Conservation (phyloP, 2,888 invertebrate genomes). For the Scaptodrosophila latifasciaeformis region DNA sequence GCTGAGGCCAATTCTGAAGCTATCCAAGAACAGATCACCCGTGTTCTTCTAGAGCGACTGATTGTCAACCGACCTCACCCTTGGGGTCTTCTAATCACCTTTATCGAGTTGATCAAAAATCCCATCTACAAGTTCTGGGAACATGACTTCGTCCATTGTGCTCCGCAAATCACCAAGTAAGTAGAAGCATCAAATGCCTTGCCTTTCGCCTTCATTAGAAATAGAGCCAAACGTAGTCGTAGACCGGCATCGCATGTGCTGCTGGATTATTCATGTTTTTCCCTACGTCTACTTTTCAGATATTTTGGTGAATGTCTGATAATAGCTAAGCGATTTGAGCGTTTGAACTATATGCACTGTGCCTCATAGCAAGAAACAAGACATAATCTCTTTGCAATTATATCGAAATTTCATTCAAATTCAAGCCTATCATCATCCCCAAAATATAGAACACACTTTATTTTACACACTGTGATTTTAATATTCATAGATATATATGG, state of each 20-base stretch:
- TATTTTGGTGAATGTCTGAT: slow-evolving; percentile 58
- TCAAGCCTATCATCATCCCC: no score
- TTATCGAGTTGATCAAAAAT: slow-evolving; percentile 99
- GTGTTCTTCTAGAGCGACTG: slow-evolving; percentile 95
- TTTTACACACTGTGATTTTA: no score
- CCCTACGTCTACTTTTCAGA: slow-evolving; percentile 45
- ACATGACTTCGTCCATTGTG: slow-evolving; percentile 99
- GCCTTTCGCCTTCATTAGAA: no score
- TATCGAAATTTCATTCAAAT: no score
- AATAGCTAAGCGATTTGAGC: slow-evolving; percentile 43
- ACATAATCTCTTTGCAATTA: no score
- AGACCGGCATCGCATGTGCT: no score
- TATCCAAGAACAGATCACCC: slow-evolving; percentile 98
- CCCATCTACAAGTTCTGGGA: slow-evolving; percentile 99
- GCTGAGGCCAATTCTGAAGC: slow-evolving; percentile 98
- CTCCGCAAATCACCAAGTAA: slow-evolving; percentile 99
- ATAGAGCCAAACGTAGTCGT: no score
- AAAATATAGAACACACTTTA: neutral
- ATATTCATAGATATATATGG: no score
- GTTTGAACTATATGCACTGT: slow-evolving; percentile 41
- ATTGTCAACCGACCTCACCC: slow-evolving; percentile 99
- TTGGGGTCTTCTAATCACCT: slow-evolving; percentile 98
- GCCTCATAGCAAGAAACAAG: slow-evolving; percentile 37
- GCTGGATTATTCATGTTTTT: neutral
- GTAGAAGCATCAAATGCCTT: no score